Base-by-base conservation (phyloP, 2,797 vertebrate genomes). In the Hydrocynus forskahlii region DNA sequence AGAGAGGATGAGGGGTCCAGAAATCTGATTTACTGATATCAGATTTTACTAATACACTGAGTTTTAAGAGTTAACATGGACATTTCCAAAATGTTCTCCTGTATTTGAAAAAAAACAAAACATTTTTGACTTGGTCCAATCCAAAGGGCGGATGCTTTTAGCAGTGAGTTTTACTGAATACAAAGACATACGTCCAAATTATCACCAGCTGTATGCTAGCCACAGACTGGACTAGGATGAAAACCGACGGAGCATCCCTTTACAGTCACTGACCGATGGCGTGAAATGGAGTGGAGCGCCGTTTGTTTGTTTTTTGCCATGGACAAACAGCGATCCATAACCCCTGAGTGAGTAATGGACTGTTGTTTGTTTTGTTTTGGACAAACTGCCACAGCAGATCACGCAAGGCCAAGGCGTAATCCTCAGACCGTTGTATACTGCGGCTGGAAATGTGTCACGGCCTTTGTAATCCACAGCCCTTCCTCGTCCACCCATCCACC, bases 251-350 rank as follows among this genome's bases (percentile, higher is more conserved):
- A 29, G 0, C 3, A 29, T 62, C 23, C 60, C 23, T 29, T 75
- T 70, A 43, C 62, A 62, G 64, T 71, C 29, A 16, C 12, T 62
- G 79, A 69, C 21, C 23, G 55, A 80, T 67, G 38, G 25, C 23
- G 55, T n/a, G 57, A 40, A 79, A 63, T 25, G 19, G 25, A 66
- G 45, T 1, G 21, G 38, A 17, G n/a, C 48, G 43, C 57, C 7
- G 2, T 23, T 48, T 59, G 38, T 60, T 29, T 55, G 23, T 29
- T 43, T 29, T 64, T 23, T 13, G 10, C 63, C 29, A 7, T 52
- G 40, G 73, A 69, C 67, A 69, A 75, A 81, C 55, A 62, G 35
- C 35, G 7, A 70, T 71, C 57, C 16, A 12, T 40, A 62, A 52
- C 55, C 21, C 52, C 17, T 10, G 23, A 48, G 35, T 3, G n/a